Evolutionary conservation across 1,140 invertebrate genomes (phyloP), one percentile per base, ranked within the genome.

Genomic region (Elymnias hypermnestra): DNA sequence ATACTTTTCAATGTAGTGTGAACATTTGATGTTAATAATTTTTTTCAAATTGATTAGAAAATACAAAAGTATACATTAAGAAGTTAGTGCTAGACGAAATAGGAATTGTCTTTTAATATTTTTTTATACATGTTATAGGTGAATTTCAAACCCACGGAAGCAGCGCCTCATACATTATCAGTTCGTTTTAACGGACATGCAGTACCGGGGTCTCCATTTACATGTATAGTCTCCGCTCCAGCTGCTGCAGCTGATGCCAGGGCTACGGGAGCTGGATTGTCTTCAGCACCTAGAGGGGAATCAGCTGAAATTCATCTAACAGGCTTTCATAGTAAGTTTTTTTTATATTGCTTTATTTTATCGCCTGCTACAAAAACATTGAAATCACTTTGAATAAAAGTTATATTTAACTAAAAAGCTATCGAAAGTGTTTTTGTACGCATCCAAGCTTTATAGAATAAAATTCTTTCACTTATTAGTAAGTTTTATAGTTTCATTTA

Each of bases 141-240:
- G 1, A 98, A 98, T 78, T 99, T 99, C 79, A 98, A 98, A 65
- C 98, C 97, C 0, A 95, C 95, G 38, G 95, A 97, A 87, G 92
- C 95, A 2, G 94, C 94, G 1, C 89, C 92, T 0, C 96, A 98
- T 77, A 94, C 91, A 47, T 87, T 97, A 0, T 97, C 95, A 45
- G 95, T 99, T 18, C 92, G 97, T 55, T 99, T 99, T 78, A 99
- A 99, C 86, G 97, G 96, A 6, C 95, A 97, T 81, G 92, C 95
- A 13, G 95, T 99, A 4, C 96, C 97, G 43, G 95, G 95, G 5
- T 97, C 95, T 19, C 95, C 96, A 8, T 97, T 97, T 74, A 94
- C 91, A 29, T 97, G 94, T 66, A 90, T 92, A 76, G 94, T 96
- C 42, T 61, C 71, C 0, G 72, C 78, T 9, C 72, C 78, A n/a